phyloP scores from a whole-genome alignment of 2,113 vertebrate genomes.

The Notarius lentiginosus region DNA sequence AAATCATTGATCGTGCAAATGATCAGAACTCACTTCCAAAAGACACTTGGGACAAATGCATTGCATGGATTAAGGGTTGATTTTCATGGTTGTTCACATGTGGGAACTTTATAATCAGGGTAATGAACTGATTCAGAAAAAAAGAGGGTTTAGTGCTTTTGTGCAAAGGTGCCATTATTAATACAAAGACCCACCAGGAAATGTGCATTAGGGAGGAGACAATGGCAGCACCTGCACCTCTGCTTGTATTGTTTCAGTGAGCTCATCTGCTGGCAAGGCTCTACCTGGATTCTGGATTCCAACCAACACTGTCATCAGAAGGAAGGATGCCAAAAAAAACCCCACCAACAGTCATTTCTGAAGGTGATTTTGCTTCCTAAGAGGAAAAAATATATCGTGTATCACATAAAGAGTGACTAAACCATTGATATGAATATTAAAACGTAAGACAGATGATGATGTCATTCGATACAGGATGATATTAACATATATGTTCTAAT shows the following conservation, averaged over 20 bases:
- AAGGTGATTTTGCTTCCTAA: neutral
- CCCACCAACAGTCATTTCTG: neutral
- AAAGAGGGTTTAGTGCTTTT: neutral
- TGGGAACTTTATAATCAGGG: neutral
- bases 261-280: neutral
- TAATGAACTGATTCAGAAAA: neutral
- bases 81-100: neutral
- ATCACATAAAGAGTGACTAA: neutral
- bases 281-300: constrained; percentile 2
- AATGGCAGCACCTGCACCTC: constrained; percentile 40
- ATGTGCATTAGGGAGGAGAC: constrained; percentile 17
- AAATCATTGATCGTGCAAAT: neutral
- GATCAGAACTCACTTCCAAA: neutral
- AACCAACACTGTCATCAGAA: neutral
- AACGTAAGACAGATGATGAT: neutral
- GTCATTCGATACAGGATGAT: neutral
- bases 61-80: neutral
- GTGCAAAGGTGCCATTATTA: constrained; percentile 19
- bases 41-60: neutral
- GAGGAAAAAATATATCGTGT: neutral
- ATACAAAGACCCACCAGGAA: constrained; percentile 27
- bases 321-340: neutral
- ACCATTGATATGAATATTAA: neutral
- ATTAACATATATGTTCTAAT: neutral
- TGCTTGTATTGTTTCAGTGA: constrained; percentile 12